Conservation (phyloP, 2,113 vertebrate genomes). For the Oophaga pumilio region DNA sequence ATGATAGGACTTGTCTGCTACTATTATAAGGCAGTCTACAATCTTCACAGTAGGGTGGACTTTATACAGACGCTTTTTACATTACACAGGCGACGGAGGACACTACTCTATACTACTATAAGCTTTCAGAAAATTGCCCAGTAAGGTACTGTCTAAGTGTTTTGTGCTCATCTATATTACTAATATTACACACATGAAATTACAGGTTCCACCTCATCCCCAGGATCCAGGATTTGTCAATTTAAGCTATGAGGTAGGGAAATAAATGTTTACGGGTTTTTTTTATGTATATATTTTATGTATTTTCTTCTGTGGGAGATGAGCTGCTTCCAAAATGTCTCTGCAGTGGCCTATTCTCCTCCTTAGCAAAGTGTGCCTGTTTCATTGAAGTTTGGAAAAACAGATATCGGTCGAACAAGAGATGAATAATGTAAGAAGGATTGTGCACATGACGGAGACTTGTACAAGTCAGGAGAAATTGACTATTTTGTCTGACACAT, state of each 20-base stretch:
- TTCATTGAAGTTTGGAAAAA: background rate
- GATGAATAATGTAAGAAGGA: background rate
- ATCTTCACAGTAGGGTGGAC: no score
- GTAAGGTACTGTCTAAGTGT: background rate
- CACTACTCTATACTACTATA: no score
- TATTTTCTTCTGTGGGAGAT: background rate
- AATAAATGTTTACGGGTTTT: background rate
- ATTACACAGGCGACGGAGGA: no score
- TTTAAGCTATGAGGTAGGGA: slow-evolving; percentile 64
- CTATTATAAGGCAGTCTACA: no score
- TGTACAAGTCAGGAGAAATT: background rate
- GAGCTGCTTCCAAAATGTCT: no score
- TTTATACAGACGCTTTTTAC: no score
- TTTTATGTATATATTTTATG: background rate
- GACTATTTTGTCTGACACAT: background rate
- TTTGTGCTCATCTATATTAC: background rate
- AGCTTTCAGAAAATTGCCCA: background rate
- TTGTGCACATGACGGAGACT: background rate
- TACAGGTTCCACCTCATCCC: slow-evolving; percentile 61
- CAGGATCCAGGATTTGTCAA: slow-evolving; percentile 64
- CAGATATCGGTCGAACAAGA: background rate
- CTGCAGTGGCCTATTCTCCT: background rate
- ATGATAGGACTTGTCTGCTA: no score
- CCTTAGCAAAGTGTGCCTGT: background rate
- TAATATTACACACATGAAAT: background rate